Percentiles rank a stretch among this genome's conserved stretches.
Conservation (phyloP, 2,888 invertebrate genomes). For the Metacarcinus magister region DNA sequence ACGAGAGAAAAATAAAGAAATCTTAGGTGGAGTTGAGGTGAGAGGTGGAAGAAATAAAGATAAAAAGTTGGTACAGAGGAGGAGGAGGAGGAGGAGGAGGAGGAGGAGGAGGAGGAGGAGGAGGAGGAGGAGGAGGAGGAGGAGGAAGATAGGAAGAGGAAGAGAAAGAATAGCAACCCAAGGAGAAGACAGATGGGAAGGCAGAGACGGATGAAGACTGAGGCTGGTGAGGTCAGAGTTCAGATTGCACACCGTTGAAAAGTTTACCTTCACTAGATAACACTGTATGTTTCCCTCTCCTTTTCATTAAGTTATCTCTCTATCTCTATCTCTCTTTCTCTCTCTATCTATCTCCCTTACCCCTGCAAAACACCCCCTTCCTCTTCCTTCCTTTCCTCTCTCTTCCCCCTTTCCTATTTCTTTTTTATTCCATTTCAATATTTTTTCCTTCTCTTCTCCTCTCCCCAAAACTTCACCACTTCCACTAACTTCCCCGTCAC, state of each 20-base stretch:
- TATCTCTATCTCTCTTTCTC: neutral
- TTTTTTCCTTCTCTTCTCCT: neutral
- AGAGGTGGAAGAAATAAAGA: neutral
- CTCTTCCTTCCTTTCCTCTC: neutral
- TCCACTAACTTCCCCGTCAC: neutral
- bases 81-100: neutral
- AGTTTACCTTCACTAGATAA: neutral
- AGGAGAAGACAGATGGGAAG: conserved; percentile 11
- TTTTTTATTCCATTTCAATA: neutral
- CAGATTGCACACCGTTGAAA: neutral
- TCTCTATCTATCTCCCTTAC: neutral
- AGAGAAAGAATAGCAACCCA: neutral
- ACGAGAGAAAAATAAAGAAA: neutral
- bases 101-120: neutral
- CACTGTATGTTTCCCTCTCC: neutral
- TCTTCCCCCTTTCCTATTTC: neutral
- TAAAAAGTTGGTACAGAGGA: neutral
- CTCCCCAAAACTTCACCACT: neutral
- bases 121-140: neutral
- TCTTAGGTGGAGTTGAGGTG: neutral
- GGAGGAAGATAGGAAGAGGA: neutral
- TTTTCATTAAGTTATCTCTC: neutral
- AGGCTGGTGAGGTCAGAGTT: neutral
- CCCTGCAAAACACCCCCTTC: neutral
- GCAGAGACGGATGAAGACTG: no score